Evolutionary conservation across 2,888 invertebrate genomes (phyloP).

Genomic region (Drosophila koepferae): DNA sequence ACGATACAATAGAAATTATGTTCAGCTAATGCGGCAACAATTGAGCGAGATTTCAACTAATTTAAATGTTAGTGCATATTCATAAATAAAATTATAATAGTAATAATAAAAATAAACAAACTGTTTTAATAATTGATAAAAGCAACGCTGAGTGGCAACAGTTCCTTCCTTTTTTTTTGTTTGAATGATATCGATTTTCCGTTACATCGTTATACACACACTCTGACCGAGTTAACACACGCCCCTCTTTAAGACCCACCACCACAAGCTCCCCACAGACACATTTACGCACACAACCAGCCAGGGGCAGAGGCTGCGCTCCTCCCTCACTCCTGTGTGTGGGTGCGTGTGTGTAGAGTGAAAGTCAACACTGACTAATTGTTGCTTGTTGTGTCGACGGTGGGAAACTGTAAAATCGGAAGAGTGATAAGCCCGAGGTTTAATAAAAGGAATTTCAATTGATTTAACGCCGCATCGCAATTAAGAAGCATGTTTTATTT

Average conservation of each 20-base stretch:
- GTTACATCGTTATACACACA: slow-evolving; percentile 80
- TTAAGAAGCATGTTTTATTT: slow-evolving; percentile 76
- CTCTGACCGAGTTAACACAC: slow-evolving; percentile 77
- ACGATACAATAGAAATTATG: slow-evolving; percentile 15
- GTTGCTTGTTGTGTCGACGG: slow-evolving; percentile 26
- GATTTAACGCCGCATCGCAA: slow-evolving; percentile 21
- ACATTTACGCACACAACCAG: slow-evolving; percentile 11
- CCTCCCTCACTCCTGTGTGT: slow-evolving; percentile 19
- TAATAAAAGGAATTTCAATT: slow-evolving; percentile 1
- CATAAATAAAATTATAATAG: not conserved
- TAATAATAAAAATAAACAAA: not conserved
- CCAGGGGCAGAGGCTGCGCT: slow-evolving; percentile 16
- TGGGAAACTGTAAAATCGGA: not conserved
- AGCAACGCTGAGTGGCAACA: slow-evolving; percentile 62
- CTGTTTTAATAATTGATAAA: not conserved
- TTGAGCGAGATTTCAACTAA: slow-evolving; percentile 15
- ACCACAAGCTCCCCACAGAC: slow-evolving; percentile 4
- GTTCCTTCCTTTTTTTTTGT: slow-evolving; percentile 36
- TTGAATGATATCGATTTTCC: slow-evolving; percentile 77
- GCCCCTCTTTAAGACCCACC: slow-evolving; percentile 41
- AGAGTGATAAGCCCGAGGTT: not conserved
- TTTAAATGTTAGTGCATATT: not conserved
- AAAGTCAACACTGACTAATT: slow-evolving; percentile 46
- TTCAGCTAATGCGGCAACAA: slow-evolving; percentile 11
- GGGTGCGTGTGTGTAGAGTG: slow-evolving; percentile 34